phyloP scores from a whole-genome alignment of 2,888 invertebrate species.

The Scelioninae gen. 1 region DNA sequence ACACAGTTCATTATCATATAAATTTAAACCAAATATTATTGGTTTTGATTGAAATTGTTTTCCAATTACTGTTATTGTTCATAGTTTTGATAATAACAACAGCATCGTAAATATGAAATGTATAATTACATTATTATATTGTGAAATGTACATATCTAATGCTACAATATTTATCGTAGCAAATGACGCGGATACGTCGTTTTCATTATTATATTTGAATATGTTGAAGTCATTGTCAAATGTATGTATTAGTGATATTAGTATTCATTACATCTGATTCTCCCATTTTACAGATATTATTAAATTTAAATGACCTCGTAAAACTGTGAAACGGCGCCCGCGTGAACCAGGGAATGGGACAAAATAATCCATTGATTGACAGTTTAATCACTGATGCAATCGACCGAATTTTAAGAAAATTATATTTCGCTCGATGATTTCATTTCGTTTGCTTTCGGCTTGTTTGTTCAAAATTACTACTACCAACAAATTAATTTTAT shows the following conservation, averaged over 20 bases:
- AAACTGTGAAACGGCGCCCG: slow-evolving; percentile 10
- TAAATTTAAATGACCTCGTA: slow-evolving; percentile 31
- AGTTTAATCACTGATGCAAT: slow-evolving; percentile 17
- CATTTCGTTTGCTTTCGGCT: background rate
- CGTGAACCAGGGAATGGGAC: background rate
- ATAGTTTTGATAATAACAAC: slow-evolving; percentile 27
- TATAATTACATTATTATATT: slow-evolving; percentile 36
- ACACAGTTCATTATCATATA: slow-evolving; percentile 29
- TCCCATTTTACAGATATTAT: slow-evolving; percentile 23
- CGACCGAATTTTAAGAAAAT: slow-evolving; percentile 13
- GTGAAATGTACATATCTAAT: slow-evolving; percentile 29
- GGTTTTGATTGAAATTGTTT: slow-evolving; percentile 31
- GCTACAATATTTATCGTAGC: slow-evolving; percentile 33
- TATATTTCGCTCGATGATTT: background rate
- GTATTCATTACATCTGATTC: slow-evolving; percentile 19
- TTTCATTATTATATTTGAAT: slow-evolving; percentile 42
- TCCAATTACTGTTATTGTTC: slow-evolving; percentile 35
- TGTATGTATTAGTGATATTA: slow-evolving; percentile 15
- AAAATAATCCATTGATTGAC: slow-evolving; percentile 29
- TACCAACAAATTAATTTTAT: slow-evolving; percentile 10
- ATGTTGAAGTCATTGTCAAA: slow-evolving; percentile 32
- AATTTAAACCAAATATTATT: slow-evolving; percentile 33
- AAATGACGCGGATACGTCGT: slow-evolving; percentile 9
- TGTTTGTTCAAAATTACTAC: background rate
- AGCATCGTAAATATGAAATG: slow-evolving; percentile 18